phyloP scores from a whole-genome alignment of 2,113 vertebrate genomes.

The Arenaria interpres region DNA sequence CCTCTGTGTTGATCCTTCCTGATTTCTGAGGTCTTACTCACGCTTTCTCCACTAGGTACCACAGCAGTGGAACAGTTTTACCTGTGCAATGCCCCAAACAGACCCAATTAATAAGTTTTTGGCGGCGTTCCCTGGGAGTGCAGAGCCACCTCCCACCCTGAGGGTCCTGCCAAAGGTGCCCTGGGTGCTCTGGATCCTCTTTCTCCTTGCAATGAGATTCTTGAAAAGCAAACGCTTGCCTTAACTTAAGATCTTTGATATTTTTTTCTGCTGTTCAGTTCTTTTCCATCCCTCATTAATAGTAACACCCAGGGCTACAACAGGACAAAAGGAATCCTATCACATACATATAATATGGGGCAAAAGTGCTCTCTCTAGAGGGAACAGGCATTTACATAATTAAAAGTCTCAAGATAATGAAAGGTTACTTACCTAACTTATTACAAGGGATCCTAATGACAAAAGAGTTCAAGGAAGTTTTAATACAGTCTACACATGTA shows the following conservation, averaged over 20 bases:
- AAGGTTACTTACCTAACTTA: background rate
- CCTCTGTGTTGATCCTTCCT: background rate
- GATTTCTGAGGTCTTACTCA: background rate
- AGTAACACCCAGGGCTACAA: background rate
- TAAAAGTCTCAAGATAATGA: background rate
- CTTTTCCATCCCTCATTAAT: background rate
- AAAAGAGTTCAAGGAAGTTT: background rate
- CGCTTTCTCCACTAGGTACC: background rate
- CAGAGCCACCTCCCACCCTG: background rate
- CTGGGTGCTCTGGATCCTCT: background rate
- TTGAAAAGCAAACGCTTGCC: background rate
- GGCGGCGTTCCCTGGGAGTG: background rate
- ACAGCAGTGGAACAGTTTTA: background rate
- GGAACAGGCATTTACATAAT: background rate
- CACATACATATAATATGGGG: background rate
- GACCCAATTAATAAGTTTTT: background rate
- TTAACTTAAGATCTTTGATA: background rate
- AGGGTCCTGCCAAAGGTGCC: background rate
- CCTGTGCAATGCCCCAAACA: background rate
- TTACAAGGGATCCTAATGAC: background rate
- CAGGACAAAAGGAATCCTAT: background rate
- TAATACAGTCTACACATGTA: background rate
- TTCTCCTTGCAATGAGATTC: background rate
- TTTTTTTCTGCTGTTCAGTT: background rate
- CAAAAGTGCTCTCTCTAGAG: background rate